Conservation (phyloP, 2,113 vertebrate genomes). For the Cebidichthys violaceus region DNA sequence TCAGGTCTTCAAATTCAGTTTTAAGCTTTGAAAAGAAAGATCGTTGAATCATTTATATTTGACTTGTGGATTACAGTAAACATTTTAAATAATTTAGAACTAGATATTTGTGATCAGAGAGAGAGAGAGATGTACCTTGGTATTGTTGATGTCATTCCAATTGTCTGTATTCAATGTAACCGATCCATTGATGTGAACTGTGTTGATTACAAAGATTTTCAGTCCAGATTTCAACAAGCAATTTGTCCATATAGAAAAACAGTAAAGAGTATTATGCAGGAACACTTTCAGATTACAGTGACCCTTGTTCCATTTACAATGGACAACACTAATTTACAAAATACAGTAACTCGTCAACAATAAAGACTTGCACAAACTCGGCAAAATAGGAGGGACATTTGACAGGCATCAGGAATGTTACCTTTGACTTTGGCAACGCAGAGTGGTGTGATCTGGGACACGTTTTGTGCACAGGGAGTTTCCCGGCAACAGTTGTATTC, state of each 20-base stretch:
- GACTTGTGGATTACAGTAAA: neutral
- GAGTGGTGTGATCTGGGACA: conserved; percentile 50
- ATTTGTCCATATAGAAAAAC: neutral
- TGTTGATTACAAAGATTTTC: conserved; percentile 36
- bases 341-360: neutral
- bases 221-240: neutral
- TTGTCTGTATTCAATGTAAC: rapidly evolving
- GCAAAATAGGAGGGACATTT: neutral
- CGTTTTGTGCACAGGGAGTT: conserved; percentile 42
- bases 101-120: neutral
- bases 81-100: neutral
- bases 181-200: conserved; percentile 61
- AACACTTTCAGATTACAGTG: neutral
- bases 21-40: conserved; percentile 48
- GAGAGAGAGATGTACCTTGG: neutral
- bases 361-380: neutral
- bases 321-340: neutral
- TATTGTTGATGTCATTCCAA: rapidly evolving
- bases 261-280: neutral
- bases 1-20: neutral
- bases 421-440: conserved; percentile 65
- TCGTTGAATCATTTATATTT: neutral
- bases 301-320: neutral
- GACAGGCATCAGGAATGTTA: conserved; percentile 22
- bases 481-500: conserved; percentile 56